Evolutionary conservation across 2,888 invertebrate genomes (phyloP).

Genomic region (Acanthosepion esculentum): DNA sequence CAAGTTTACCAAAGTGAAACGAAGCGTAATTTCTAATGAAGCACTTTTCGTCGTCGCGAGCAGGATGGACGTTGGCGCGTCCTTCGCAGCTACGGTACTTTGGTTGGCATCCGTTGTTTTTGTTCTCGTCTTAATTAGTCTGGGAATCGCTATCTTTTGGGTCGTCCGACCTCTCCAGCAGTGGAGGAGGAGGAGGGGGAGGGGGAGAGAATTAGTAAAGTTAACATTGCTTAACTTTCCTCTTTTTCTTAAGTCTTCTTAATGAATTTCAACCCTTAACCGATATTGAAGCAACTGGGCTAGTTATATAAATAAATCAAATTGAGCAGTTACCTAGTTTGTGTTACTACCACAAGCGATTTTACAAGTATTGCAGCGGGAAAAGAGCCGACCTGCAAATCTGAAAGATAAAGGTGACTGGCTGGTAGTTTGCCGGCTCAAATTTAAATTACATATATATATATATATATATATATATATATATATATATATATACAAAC

Average conservation of each 20-base stretch:
- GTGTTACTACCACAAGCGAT: not conserved
- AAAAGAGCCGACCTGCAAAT: too few relatives aligned
- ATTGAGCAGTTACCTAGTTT: not conserved
- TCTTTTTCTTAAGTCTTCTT: not conserved
- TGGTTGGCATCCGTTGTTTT: not conserved
- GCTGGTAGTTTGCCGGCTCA: too few relatives aligned
- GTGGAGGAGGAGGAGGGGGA: not conserved
- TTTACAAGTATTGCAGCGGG: too few relatives aligned
- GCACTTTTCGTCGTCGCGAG: not conserved
- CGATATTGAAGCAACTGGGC: not conserved
- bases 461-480: too few relatives aligned
- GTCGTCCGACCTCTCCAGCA: not conserved
- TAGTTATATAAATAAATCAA: not conserved
- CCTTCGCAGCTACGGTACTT: not conserved
- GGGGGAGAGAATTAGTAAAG: not conserved
- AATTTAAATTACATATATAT: too few relatives aligned
- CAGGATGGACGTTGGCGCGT: not conserved
- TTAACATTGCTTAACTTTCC: not conserved
- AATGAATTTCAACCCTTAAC: constrained; percentile 33
- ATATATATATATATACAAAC: too few relatives aligned
- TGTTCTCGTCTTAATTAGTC: not conserved
- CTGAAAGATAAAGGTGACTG: too few relatives aligned
- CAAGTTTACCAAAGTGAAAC: constrained; percentile 5
- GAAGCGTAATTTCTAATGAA: not conserved
- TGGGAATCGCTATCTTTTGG: not conserved